Percentiles rank a stretch among this genome's conserved stretches.
phyloP scores from a whole-genome alignment of 2,113 vertebrate species.

The Ophiodon elongatus region DNA sequence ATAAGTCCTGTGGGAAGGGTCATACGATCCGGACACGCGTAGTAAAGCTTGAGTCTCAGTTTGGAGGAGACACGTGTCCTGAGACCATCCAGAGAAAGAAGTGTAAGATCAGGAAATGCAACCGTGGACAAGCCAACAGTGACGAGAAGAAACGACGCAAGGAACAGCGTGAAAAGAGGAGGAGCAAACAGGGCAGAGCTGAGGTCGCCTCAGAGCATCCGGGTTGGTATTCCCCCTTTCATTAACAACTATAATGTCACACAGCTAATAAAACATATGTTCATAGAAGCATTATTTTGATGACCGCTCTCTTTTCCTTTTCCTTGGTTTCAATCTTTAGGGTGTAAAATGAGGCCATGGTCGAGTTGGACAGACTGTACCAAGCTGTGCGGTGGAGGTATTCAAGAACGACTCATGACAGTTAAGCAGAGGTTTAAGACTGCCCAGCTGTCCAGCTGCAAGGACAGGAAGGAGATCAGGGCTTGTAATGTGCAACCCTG shows the following conservation, averaged over 20 bases:
- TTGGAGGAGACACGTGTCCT: slow-evolving; percentile 91
- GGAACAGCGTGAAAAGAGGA: slow-evolving; percentile 92
- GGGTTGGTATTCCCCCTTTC: slow-evolving; percentile 79
- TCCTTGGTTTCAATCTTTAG: slow-evolving; percentile 71
- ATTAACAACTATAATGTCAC: not conserved
- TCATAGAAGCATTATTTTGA: not conserved
- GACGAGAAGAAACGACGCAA: slow-evolving; percentile 92
- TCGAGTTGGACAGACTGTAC: slow-evolving; percentile 96
- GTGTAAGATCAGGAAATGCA: slow-evolving; percentile 94
- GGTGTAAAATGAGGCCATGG: slow-evolving; percentile 97
- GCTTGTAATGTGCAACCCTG: slow-evolving; percentile 97
- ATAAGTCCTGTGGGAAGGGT: slow-evolving; percentile 97
- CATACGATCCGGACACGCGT: slow-evolving; percentile 94
- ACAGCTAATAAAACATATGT: not conserved
- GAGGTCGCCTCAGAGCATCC: slow-evolving; percentile 87
- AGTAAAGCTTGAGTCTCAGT: slow-evolving; percentile 94
- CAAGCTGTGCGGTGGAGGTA: slow-evolving; percentile 94
- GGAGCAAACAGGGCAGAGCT: slow-evolving; percentile 88
- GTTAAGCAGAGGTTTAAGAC: slow-evolving; percentile 96
- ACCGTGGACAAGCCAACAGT: slow-evolving; percentile 86
- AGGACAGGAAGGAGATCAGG: slow-evolving; percentile 98
- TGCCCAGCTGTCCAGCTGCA: slow-evolving; percentile 94
- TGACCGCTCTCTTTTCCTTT: not conserved
- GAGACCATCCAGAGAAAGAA: slow-evolving; percentile 95
- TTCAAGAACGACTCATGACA: slow-evolving; percentile 96